Conservation (phyloP, 2,888 invertebrate species). For the Plagodis dolabraria region DNA sequence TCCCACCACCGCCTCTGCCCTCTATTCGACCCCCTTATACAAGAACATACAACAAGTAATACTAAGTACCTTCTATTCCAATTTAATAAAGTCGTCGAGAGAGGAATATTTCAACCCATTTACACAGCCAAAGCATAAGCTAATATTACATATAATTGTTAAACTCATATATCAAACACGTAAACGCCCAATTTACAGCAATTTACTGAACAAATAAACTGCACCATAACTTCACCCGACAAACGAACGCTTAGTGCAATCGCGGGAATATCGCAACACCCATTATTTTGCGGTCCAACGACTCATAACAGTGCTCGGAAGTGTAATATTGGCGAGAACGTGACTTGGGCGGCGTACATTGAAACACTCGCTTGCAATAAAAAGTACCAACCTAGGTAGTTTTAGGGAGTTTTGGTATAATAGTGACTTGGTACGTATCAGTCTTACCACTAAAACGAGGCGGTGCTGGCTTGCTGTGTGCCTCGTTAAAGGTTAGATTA, state of each 20-base stretch:
- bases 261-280: constrained; percentile 30
- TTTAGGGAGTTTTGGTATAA: neutral
- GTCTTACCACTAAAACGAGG: no score
- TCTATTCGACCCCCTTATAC: no score
- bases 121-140: no score
- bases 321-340: constrained; percentile 30
- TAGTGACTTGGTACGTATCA: neutral
- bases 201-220: constrained; percentile 14
- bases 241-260: constrained; percentile 22
- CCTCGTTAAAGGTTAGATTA: no score
- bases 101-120: no score
- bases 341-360: constrained; percentile 38
- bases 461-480: no score
- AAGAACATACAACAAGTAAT: no score
- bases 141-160: neutral
- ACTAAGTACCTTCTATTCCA: no score
- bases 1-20: no score
- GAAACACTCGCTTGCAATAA: constrained; percentile 29
- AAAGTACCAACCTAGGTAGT: constrained; percentile 1
- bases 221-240: constrained; percentile 15
- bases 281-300: constrained; percentile 42
- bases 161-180: neutral
- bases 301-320: constrained; percentile 29
- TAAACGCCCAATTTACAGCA: constrained; percentile 9
- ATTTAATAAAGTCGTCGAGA: no score